Percentiles rank a stretch among this genome's conserved stretches.
Conservation (phyloP, 2,113 vertebrate species). For the Triplophysa rosa region DNA sequence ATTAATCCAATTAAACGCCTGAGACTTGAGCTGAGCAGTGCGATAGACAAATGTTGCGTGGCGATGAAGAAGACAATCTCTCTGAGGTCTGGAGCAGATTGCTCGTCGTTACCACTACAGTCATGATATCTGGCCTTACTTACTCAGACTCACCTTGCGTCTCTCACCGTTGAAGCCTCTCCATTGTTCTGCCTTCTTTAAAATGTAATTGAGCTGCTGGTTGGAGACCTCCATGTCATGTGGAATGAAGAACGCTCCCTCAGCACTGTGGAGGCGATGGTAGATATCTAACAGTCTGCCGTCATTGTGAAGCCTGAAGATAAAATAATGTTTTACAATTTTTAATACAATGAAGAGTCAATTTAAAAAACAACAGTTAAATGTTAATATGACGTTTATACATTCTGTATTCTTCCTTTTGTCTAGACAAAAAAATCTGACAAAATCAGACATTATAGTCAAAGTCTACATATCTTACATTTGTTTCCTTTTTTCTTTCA, state of each 20-base stretch:
- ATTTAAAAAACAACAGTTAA: too few species aligned
- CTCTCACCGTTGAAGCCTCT: constrained; percentile 86
- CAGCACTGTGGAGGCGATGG: constrained; percentile 77
- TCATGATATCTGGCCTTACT: not conserved
- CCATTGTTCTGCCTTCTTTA: constrained; percentile 90
- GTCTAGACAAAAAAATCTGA: too few species aligned
- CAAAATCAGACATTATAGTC: too few species aligned
- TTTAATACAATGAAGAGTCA: too few species aligned
- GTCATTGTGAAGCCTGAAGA: constrained; percentile 79
- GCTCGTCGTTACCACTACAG: not conserved
- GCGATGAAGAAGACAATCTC: not conserved
- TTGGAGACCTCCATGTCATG: constrained; percentile 88
- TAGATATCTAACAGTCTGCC: constrained; percentile 83
- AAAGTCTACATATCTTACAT: too few species aligned
- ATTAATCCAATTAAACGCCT: constrained; percentile 56
- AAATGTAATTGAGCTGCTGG: constrained; percentile 86
- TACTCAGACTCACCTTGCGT: constrained; percentile 78
- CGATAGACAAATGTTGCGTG: constrained; percentile 6
- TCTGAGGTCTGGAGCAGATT: not conserved
- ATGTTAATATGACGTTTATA: too few species aligned
- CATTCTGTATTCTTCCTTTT: too few species aligned
- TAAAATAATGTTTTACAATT: constrained; percentile 28
- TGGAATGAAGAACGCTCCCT: constrained; percentile 82
- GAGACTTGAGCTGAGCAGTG: constrained; percentile 44
- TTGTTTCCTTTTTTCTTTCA: too few species aligned